Percentiles rank a stretch among this genome's conserved stretches.
Evolutionary conservation across 2,888 invertebrate genomes (phyloP).

Genomic region (Eretmocerus hayati): DNA sequence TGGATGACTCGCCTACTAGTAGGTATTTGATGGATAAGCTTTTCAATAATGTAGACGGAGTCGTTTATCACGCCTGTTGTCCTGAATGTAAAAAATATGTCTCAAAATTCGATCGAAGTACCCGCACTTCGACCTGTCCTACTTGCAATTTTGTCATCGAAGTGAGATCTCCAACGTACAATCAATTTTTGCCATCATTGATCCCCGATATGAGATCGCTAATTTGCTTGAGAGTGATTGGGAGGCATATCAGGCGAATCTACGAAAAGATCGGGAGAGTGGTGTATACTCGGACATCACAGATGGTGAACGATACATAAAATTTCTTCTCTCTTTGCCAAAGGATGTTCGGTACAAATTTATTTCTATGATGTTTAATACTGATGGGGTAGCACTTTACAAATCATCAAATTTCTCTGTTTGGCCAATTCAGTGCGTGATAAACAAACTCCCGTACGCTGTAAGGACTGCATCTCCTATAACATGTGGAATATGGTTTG

Average conservation of each 20-base stretch:
- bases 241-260: too few species aligned
- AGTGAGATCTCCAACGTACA: background rate
- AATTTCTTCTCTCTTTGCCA: background rate
- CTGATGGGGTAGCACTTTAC: constrained; percentile 3
- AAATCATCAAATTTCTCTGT: constrained; percentile 3
- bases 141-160: background rate
- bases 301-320: background rate
- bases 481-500: background rate
- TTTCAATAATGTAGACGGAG: background rate
- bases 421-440: constrained; percentile 1
- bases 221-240: background rate
- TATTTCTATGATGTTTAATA: constrained; percentile 2
- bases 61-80: background rate
- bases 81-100: background rate
- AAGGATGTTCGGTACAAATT: background rate
- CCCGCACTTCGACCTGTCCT: background rate
- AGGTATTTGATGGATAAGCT: background rate
- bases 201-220: background rate
- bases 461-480: background rate
- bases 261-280: too few species aligned
- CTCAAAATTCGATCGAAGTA: background rate
- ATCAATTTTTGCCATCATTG: background rate
- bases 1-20: background rate
- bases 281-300: background rate
- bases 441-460: constrained; percentile 1